These are phyloP conservation scores for Drosophila hydei DNA, from an alignment of 1,140 invertebrate genomes.

Conservation along the genomic window DNA sequence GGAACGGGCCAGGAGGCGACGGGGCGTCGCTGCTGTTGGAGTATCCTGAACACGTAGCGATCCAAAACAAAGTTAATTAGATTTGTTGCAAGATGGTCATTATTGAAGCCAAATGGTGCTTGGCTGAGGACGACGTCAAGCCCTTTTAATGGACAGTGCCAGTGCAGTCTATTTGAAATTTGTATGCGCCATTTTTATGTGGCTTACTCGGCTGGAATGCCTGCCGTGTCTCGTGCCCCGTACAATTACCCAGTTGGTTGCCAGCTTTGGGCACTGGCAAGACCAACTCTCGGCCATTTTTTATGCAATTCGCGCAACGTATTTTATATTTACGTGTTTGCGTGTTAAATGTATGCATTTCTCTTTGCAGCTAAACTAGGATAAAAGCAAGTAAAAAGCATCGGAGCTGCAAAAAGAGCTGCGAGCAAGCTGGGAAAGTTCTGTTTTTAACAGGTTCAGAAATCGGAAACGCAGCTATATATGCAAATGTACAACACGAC, in stretches of 20 bases:
- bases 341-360: conserved; percentile 13
- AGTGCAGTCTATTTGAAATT: conserved; percentile 68
- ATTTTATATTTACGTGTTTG: conserved; percentile 30
- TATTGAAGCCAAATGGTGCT: conserved; percentile 52
- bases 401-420: background rate
- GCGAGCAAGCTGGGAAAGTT: conserved; percentile 37
- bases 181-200: conserved; percentile 53
- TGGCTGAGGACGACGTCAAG: conserved; percentile 15
- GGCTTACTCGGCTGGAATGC: conserved; percentile 70
- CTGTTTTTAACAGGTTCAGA: conserved; percentile 34
- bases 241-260: conserved; percentile 67
- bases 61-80: conserved; percentile 81
- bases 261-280: conserved; percentile 2
- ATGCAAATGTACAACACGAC: conserved; percentile 57
- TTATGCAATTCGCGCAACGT: conserved; percentile 56
- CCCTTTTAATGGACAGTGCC: conserved; percentile 57
- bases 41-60: conserved; percentile 68
- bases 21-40: conserved; percentile 36
- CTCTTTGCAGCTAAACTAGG: conserved; percentile 22
- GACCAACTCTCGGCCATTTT: conserved; percentile 1
- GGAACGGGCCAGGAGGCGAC: background rate
- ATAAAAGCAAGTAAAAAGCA: conserved; percentile 17
- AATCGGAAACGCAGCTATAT: conserved; percentile 40
- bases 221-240: conserved; percentile 17
- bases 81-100: conserved; percentile 78